A percentile compares a stretch with the other conserved stretches of the same genome.
These are phyloP conservation scores for Rhynchophorus ferrugineus DNA, from an alignment of 1,140 invertebrate genomes.

Conservation along the genomic window DNA sequence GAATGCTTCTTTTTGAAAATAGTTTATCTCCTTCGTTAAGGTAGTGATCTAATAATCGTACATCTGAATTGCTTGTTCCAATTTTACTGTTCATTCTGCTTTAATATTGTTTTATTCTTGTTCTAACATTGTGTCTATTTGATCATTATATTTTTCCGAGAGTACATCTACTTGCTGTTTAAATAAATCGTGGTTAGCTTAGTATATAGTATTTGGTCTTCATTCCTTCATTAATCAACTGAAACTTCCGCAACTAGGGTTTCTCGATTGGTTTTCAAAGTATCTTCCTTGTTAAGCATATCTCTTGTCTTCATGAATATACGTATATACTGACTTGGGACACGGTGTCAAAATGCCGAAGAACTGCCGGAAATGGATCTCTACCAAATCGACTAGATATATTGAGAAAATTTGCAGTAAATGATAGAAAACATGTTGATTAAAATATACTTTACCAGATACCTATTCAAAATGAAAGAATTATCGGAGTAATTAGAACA, in stretches of 20 bases:
- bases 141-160: slow-evolving; percentile 44
- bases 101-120: slow-evolving; percentile 39
- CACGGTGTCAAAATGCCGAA: too few species aligned
- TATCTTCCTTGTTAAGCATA: slow-evolving; percentile 33
- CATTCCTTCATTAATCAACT: slow-evolving; percentile 43
- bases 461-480: too few species aligned
- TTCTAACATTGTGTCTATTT: slow-evolving; percentile 63
- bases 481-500: too few species aligned
- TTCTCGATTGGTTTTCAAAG: slow-evolving; percentile 39
- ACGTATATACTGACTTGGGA: too few species aligned
- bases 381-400: too few species aligned
- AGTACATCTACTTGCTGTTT: slow-evolving; percentile 42
- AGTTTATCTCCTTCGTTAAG: slow-evolving; percentile 31
- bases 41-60: slow-evolving; percentile 35
- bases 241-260: slow-evolving; percentile 49
- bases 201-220: slow-evolving; percentile 39
- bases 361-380: too few species aligned
- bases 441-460: too few species aligned
- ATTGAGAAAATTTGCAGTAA: too few species aligned
- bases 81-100: slow-evolving; percentile 37
- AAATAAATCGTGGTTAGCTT: slow-evolving; percentile 31
- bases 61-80: slow-evolving; percentile 38
- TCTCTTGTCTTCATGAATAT: too few species aligned
- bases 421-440: too few species aligned
- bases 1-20: slow-evolving; percentile 29